A percentile compares a stretch with the other conserved stretches of the same genome.
Conservation (phyloP, 1,140 invertebrate species). For the Leptoteleia sp. region DNA sequence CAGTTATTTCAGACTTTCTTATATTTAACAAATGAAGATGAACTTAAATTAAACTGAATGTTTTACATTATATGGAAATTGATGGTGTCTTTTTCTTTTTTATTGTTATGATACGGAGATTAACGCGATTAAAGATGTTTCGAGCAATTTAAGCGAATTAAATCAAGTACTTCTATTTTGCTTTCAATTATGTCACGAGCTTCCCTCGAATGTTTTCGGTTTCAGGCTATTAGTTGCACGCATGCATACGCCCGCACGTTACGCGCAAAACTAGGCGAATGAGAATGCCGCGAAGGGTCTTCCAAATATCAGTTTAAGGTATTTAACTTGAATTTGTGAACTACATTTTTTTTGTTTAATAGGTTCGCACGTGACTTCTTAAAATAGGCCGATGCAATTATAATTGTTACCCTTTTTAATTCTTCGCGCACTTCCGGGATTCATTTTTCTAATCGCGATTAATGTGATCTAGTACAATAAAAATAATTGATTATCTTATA, state of each 20-base stretch:
- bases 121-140: constrained; percentile 14
- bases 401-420: no score
- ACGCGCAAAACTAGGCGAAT: constrained; percentile 22
- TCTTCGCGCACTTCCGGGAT: no score
- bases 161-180: constrained; percentile 39
- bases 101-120: no score
- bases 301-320: constrained; percentile 24
- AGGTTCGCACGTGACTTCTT: constrained; percentile 6
- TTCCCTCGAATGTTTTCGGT: constrained; percentile 44
- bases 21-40: no score
- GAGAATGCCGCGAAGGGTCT: constrained; percentile 28
- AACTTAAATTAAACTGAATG: no score
- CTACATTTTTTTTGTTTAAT: constrained; percentile 7
- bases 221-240: constrained; percentile 50
- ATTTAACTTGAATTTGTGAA: constrained; percentile 25
- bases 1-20: no score
- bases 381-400: background rate
- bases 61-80: no score
- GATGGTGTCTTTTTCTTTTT: no score
- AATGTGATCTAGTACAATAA: no score
- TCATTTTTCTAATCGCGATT: no score
- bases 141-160: constrained; percentile 19
- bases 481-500: no score
- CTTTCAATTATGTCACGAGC: constrained; percentile 35
- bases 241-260: constrained; percentile 46